Evolutionary conservation across 2,888 invertebrate species (phyloP), one percentile per base, ranked within the genome.

Genomic region (Drosophila villosipedis): DNA sequence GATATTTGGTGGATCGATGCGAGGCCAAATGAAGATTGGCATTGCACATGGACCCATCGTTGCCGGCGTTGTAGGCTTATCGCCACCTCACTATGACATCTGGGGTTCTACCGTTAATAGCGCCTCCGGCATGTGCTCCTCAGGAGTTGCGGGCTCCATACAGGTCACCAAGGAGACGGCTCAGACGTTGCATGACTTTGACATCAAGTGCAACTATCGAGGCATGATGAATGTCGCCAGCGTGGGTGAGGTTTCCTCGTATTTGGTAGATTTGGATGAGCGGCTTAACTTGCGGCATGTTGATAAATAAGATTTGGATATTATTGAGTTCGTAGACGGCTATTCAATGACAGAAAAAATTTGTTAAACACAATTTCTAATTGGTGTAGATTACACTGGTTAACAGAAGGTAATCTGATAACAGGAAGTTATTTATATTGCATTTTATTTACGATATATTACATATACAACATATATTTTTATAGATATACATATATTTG

Each of bases 61-160:
- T 69, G 98, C 98, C 0, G 99, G 99, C 5, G 98, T 99, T 0
- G 97, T 99, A 2, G 98, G 98, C 0, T 96, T 97, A 0, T 96
- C 97, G 67, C 98, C 98, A 91, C 98, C 98, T 0, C 94, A 98
- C 50, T 99, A 98, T 92, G 99, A 99, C 92, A 98, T 99, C 89
- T 99, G 98, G 98, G 99, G 99, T 0, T 97, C 98, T 93, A 96
- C 98, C 0, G 98, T 99, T 0, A 99, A 99, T 93, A 96, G 98
- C 95, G 98, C 99, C 4, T 98, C 98, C 0, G 94, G 98, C 83
- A 98, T 99, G 98, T 98, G 98, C 90, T 97, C 97, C 1, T 97
- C 97, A 1, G 98, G 99, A 12, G 94, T 96, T 73, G 94, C 96
- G 16, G 96, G 96, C 49, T 94, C 95, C 92, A 97, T 97, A 87